Evolutionary conservation across 92 coral and sea anemone genomes (phyloP).

Genomic region (Epizoanthus fatuus): DNA sequence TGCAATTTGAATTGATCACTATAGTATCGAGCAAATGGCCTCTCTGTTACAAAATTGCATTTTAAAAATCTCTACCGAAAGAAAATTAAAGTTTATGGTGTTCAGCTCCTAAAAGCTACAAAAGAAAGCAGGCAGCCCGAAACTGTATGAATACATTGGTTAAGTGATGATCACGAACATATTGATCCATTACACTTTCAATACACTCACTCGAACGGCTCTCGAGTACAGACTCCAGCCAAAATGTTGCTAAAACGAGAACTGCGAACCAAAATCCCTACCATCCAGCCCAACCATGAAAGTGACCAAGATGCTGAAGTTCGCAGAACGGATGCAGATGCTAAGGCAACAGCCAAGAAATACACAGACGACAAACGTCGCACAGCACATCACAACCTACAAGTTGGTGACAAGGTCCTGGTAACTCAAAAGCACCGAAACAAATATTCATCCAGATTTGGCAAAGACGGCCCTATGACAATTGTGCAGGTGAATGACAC

Average conservation of each 20-base stretch:
- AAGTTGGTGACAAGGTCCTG: constrained; percentile 44
- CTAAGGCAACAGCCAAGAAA: constrained; percentile 35
- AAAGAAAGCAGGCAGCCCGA: too few species aligned
- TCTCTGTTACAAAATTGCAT: too few species aligned
- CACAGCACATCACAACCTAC: neutral
- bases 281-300: neutral
- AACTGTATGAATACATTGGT: too few species aligned
- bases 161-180: too few species aligned
- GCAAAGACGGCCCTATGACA: constrained; percentile 42
- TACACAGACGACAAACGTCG: constrained; percentile 44
- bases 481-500: constrained; percentile 26
- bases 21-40: too few species aligned
- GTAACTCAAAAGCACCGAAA: constrained; percentile 36
- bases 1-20: too few species aligned
- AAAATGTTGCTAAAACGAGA: constrained; percentile 47
- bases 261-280: constrained; percentile 53
- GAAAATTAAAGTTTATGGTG: too few species aligned
- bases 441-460: constrained; percentile 42
- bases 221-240: too few species aligned
- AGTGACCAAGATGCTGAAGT: neutral
- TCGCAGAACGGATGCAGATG: constrained; percentile 5
- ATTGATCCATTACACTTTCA: too few species aligned
- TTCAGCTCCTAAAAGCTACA: too few species aligned
- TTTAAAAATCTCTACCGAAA: too few species aligned
- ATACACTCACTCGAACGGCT: too few species aligned